Evolutionary conservation across 2,797 vertebrate species (phyloP).

Genomic region (Aplochiton taeniatus): DNA sequence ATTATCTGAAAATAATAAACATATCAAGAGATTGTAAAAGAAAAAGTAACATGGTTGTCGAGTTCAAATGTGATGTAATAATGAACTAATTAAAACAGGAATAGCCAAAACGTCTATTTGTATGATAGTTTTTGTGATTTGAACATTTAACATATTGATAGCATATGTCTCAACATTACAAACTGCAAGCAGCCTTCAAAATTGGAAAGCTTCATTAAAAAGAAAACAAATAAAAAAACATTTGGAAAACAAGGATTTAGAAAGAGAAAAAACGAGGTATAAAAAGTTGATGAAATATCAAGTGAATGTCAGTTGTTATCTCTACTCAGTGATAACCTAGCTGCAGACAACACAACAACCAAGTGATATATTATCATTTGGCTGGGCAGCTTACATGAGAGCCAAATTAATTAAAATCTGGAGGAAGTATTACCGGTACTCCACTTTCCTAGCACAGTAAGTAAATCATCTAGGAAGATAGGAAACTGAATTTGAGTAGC

Average conservation of each 20-base stretch:
- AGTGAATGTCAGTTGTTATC: constrained; percentile 50
- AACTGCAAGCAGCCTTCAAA: no score
- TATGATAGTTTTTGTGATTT: no score
- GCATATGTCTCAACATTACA: no score
- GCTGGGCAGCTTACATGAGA: constrained; percentile 49
- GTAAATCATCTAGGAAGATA: constrained; percentile 46
- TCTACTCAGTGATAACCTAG: constrained; percentile 43
- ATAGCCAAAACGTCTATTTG: no score
- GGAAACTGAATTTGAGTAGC: constrained; percentile 24
- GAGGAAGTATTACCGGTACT: constrained; percentile 58
- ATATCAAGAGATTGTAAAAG: no score
- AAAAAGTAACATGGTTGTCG: no score
- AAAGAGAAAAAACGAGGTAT: neutral
- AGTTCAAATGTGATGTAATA: no score
- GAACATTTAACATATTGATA: no score
- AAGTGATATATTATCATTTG: constrained; percentile 55
- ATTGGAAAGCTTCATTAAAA: neutral
- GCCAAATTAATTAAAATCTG: constrained; percentile 60
- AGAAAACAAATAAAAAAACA: constrained; percentile 6
- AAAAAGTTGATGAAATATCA: constrained; percentile 14
- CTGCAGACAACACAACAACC: constrained; percentile 43
- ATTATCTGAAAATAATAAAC: no score
- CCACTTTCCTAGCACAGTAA: constrained; percentile 28
- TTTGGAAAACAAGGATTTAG: neutral
- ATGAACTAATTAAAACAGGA: no score